Conservation (phyloP, 2,113 vertebrate species). For the Columba janthina region DNA sequence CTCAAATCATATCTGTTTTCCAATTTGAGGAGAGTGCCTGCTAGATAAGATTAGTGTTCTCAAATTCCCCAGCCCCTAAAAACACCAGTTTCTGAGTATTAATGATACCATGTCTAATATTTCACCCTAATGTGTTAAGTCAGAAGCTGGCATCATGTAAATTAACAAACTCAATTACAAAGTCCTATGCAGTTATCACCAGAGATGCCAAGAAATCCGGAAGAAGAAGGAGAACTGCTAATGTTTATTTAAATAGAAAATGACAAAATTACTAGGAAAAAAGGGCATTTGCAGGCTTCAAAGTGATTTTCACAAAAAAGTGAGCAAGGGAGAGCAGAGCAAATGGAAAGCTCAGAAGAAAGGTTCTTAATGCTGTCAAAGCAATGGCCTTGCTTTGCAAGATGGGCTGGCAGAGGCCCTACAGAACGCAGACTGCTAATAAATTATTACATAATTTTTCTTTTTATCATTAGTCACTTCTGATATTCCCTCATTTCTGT, state of each 20-base stretch:
- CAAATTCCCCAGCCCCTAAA: background rate
- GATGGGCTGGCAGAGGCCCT: background rate
- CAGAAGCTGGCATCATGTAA: background rate
- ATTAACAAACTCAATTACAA: background rate
- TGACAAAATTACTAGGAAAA: background rate
- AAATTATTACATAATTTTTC: background rate
- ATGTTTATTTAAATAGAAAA: conserved; percentile 28
- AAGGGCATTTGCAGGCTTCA: background rate
- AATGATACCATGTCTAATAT: background rate
- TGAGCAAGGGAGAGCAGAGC: background rate
- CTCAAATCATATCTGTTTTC: background rate
- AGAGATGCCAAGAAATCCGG: background rate
- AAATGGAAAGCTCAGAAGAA: background rate
- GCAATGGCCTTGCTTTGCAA: background rate
- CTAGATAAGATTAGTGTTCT: background rate
- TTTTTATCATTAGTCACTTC: conserved; percentile 1
- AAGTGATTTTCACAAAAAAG: background rate
- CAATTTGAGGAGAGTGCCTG: background rate
- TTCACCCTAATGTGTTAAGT: background rate
- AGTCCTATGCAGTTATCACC: background rate
- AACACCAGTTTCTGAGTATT: background rate
- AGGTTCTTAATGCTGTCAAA: background rate
- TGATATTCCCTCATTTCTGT: background rate
- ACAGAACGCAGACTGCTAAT: background rate
- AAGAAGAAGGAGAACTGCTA: background rate